phyloP scores from a whole-genome alignment of 2,888 invertebrate genomes.

The Eustalomyia histrio region DNA sequence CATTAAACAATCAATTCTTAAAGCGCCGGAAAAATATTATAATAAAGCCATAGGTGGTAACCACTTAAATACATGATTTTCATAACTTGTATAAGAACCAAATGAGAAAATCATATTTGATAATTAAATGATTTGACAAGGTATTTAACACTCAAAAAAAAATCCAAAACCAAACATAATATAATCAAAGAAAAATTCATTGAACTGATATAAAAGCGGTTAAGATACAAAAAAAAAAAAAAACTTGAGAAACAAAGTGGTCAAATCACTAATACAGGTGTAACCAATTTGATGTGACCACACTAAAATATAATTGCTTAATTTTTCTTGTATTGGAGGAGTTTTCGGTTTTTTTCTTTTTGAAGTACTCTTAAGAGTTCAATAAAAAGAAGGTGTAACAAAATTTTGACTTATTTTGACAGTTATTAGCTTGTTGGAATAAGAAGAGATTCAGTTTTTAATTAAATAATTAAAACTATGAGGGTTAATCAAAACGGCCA shows the following conservation, averaged over 20 bases:
- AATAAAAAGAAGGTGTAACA: constrained; percentile 57
- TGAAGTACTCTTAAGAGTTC: background rate
- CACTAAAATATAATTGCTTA: constrained; percentile 43
- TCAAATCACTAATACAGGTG: constrained; percentile 11
- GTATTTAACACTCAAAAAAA: background rate
- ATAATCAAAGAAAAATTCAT: too few relatives aligned
- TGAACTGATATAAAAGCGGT: background rate
- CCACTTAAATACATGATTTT: constrained; percentile 15
- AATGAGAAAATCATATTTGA: background rate
- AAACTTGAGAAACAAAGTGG: constrained; percentile 1
- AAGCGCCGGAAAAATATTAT: background rate
- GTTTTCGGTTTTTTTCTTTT: constrained; percentile 21
- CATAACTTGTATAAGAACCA: background rate
- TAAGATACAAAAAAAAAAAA: background rate
- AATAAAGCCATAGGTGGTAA: constrained; percentile 16
- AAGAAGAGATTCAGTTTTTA: too few relatives aligned
- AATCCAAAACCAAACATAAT: background rate
- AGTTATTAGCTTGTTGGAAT: constrained; percentile 52
- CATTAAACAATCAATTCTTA: background rate
- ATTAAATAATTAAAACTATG: too few relatives aligned
- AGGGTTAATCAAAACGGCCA: too few relatives aligned
- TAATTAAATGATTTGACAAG: constrained; percentile 4
- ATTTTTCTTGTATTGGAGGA: constrained; percentile 18
- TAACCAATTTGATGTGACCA: constrained; percentile 22
- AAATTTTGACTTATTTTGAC: constrained; percentile 68